Evolutionary conservation across 2,888 invertebrate species (phyloP).

Genomic region (Corbicula japonica): DNA sequence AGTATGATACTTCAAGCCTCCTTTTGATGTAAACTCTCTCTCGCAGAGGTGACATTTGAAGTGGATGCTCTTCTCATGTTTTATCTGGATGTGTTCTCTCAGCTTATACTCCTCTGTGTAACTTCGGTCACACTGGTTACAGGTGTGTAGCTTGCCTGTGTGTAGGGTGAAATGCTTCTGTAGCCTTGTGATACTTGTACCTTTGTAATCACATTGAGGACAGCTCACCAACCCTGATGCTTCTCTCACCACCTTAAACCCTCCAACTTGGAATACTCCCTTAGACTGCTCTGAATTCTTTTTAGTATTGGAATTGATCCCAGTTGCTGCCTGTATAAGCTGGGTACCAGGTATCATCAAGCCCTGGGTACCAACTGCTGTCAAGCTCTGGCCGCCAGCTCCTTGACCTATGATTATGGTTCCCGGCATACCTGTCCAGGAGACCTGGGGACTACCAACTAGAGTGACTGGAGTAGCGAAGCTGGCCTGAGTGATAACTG

Average conservation of each 20-base stretch:
- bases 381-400: no score
- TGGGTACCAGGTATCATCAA: not conserved
- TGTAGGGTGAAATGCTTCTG: slow-evolving; percentile 55
- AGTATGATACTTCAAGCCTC: slow-evolving; percentile 59
- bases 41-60: slow-evolving; percentile 58
- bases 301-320: not conserved
- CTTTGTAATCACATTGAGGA: slow-evolving; percentile 53
- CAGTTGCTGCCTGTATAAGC: not conserved
- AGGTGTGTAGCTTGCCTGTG: slow-evolving; percentile 52
- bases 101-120: slow-evolving; percentile 60
- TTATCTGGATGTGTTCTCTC: slow-evolving; percentile 56
- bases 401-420: no score
- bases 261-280: slow-evolving; percentile 24
- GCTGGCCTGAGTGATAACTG: not conserved
- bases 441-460: slow-evolving; percentile 28
- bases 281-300: no score
- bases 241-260: slow-evolving; percentile 17
- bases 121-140: slow-evolving; percentile 47
- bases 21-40: slow-evolving; percentile 64
- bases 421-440: slow-evolving; percentile 23
- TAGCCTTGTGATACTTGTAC: slow-evolving; percentile 35
- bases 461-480: not conserved
- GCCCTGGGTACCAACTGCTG: not conserved
- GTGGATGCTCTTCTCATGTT: slow-evolving; percentile 60
- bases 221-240: slow-evolving; percentile 32